Evolutionary conservation across 2,888 invertebrate species (phyloP), one percentile per base, ranked within the genome.

Genomic region (Slavum lentiscoides): DNA sequence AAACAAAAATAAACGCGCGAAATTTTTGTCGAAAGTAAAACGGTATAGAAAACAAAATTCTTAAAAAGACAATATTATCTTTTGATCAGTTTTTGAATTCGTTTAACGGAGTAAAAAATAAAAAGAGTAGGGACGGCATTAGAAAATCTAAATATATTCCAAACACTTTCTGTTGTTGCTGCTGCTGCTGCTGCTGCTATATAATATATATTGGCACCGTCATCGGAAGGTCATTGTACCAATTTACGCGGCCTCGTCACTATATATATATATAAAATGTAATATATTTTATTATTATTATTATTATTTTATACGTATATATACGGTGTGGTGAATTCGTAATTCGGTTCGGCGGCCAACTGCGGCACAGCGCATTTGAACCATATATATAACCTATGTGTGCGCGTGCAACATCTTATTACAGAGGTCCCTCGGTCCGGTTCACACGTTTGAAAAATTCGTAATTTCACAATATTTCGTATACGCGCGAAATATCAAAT

Each of bases 181-280:
- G 30, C 30, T 30, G 30, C 30, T 30, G 30, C 30, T 43, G 43
- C 43, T 43, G 43, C 43, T 43, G 7, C 7, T 5, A 30, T 30
- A 30, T 43, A 9, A 7, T 43, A 9, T 43, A 7, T 7, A 9
- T 21, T 21, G 53, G 53, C 68, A 30, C 55, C 59, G 37, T 59
- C 72, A 43, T 67, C 75, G 75, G 75, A 77, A 77, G 76, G 68
- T 69, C 76, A 69, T 77, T 77, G 68, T 62, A 77, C 76, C 69
- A 69, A 62, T 69, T 77, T 68, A 76, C 76, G 49, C 11, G 43
- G 59, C 49, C 53, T 69, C 69, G 61, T 61, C 19, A 23, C 67
- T 58, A 30, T 55, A 30, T 30, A 30, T 30, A 30, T 30, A 30
- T 30, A 30, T 30, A 30, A 30, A 30, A 30, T 30, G 4, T 2